These are phyloP conservation scores for zebrafish (Danio rerio) DNA, from an alignment of 2,113 vertebrate genomes.

Conservation along the genomic window GRCz12tu NC_133193.1:48151001-48151500, in stretches of 20 bases:
- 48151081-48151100: neutral
- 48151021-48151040: no score
- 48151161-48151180: neutral
- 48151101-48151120: neutral
- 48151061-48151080: no score
- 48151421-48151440: slow-evolving; percentile 38
- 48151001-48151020: no score
- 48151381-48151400: slow-evolving; percentile 26
- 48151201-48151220: slow-evolving; percentile 27
- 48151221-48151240: slow-evolving; percentile 15
- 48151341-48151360: slow-evolving; percentile 46
- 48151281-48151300: slow-evolving; percentile 47
- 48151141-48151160: neutral
- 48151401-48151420: slow-evolving; percentile 47
- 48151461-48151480: neutral
- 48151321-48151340: slow-evolving; percentile 53
- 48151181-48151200: neutral
- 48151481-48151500: neutral
- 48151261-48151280: slow-evolving; percentile 40
- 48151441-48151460: slow-evolving; percentile 42
- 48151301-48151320: slow-evolving; percentile 45
- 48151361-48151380: slow-evolving; percentile 26
- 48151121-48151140: neutral
- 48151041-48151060: no score
- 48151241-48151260: slow-evolving; percentile 6